Base-by-base conservation (phyloP, 2,113 vertebrate genomes). In the Rhombomys opimus region DNA sequence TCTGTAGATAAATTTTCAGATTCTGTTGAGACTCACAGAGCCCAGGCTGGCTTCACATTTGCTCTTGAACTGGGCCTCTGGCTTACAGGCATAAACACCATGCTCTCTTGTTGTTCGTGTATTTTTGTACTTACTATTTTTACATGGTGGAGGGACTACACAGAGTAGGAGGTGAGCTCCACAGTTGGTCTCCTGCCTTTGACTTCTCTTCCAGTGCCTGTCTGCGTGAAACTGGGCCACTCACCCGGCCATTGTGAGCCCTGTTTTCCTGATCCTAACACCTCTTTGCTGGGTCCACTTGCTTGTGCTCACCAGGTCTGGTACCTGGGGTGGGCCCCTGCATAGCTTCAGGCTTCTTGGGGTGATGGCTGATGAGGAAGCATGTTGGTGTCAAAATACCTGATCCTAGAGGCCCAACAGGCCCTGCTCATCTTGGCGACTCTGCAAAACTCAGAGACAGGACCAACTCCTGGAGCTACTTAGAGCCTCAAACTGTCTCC, bases 391-490 rank as follows among this genome's bases (percentile, higher is more conserved):
- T 77, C 73, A 50, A 57, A n/a, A 59, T 50, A 88, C 67, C 30
- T 22, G n/a, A 80, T 14, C 75, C n/a, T 22, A 23, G n/a, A 92
- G 18, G 25, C 38, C 30, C 61, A 93, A 35, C 20, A 80, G 76
- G 4, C 8, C 25, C 61, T 85, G 73, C 78, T 73, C 18, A 18
- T 23, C 46, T n/a, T 67, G 25, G 2, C 10, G 89, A 81, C 63
- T 67, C 57, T 90, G 85, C 87, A 84, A 77, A 63, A 35, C 78
- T 20, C 25, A 63, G 54, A 94, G 89, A 81, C 61, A 90, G 70
- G 25, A 30, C 72, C 89, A 78, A 87, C 22, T 59, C 68, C 25
- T 23, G n/a, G 76, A 90, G 59, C 38, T 41, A 20, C n/a, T 23
- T 61, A 61, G 10, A 30, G 25, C 77, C 13, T 25, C 59, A 67